These are phyloP conservation scores for Lethrus apterus DNA, from an alignment of 1,140 invertebrate genomes.

Conservation along the genomic window DNA sequence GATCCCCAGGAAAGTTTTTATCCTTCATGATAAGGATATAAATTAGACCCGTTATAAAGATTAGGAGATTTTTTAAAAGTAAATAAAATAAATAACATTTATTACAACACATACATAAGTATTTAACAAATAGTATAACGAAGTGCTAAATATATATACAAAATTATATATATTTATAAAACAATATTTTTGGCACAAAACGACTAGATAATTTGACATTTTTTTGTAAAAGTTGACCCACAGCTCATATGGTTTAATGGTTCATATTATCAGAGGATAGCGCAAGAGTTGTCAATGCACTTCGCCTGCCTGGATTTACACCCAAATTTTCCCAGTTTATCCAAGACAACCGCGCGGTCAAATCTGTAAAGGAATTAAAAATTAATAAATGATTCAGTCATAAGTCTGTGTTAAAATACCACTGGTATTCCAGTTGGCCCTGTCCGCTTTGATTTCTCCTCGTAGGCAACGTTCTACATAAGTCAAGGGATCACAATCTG, in stretches of 20 bases:
- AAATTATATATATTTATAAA: too few species aligned
- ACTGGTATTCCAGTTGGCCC: constrained; percentile 92
- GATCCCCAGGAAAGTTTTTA: too few species aligned
- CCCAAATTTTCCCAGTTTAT: constrained; percentile 99
- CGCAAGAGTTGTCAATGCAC: constrained; percentile 71
- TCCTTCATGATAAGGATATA: too few species aligned
- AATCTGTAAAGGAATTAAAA: constrained; percentile 58
- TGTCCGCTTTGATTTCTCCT: constrained; percentile 78
- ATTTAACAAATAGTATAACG: too few species aligned
- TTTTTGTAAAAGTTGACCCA: background rate
- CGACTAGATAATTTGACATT: constrained; percentile 3
- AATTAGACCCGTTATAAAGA: too few species aligned
- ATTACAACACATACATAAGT: too few species aligned
- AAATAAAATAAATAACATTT: too few species aligned
- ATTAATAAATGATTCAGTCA: background rate
- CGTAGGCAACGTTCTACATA: constrained; percentile 89
- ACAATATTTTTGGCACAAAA: too few species aligned
- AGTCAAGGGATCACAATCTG: constrained; percentile 84
- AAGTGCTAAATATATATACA: too few species aligned
- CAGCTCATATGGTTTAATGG: constrained; percentile 21
- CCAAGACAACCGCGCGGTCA: constrained; percentile 95
- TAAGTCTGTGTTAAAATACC: constrained; percentile 52
- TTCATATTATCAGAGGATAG: constrained; percentile 59
- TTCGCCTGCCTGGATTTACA: constrained; percentile 78
- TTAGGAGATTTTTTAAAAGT: too few species aligned